Evolutionary conservation across 2,113 vertebrate species (phyloP), one percentile per base, ranked within the genome.

Genomic region (Willisornis vidua): DNA sequence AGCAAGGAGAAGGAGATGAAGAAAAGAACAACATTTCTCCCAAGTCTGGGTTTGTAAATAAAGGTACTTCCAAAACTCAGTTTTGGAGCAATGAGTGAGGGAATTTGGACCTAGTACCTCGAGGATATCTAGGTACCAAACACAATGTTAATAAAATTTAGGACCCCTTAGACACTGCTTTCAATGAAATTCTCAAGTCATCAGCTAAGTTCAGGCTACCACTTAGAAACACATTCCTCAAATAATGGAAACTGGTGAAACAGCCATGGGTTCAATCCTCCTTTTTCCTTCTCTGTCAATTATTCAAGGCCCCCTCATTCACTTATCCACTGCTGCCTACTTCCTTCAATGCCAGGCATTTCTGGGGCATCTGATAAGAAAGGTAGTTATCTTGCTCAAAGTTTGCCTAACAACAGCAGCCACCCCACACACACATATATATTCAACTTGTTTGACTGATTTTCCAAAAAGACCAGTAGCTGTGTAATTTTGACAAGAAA

Each of bases 361-460:
- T 72, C 75, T 83, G 75, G 24, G 63, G 28, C 43, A 95, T 81
- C 87, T 90, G 85, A 92, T 94, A 95, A 91, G 78, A 51, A 80
- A 90, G 48, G 59, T 49, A 55, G 8, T 77, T 86, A 86, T 59
- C 90, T 88, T n/a, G 23, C 81, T 74, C 75, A 73, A 83, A 81
- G 65, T 68, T 91, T 94, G 79, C 3, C 14, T 41, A 91, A 94
- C 62, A 85, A 31, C 65, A 89, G 48, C 49, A 74, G 68, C 48
- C 77, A 81, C 49, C 52, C 31, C 55, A 0, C 65, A 23, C 41
- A 52, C 14, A 23, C 19, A 59, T 5, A 62, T 2, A 61, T 29
- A 51, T 51, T 58, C 37, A 91, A 73, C 2, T 9, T 4, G 8
- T 77, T 31, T 52, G 29, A 76, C 58, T 66, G 54, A 76, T 85